phyloP scores from a whole-genome alignment of 2,113 vertebrate species.

The Gracilinanus agilis region DNA sequence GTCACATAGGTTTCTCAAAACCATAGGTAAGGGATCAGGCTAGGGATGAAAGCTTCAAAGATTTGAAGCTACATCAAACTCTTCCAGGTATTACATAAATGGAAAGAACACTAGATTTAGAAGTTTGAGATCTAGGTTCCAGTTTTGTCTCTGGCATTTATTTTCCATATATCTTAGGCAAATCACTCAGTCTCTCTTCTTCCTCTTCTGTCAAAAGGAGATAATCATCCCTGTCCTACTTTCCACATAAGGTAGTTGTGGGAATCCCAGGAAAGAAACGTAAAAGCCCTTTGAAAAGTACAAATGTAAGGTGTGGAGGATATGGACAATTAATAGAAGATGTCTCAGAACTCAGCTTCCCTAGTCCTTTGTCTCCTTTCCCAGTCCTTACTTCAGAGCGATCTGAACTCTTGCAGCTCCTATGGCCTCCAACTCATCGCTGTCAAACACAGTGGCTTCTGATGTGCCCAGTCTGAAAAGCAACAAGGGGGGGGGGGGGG shows the following conservation, averaged over 20 bases:
- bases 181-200: background rate
- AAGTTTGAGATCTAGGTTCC: background rate
- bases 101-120: background rate
- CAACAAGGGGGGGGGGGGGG: background rate
- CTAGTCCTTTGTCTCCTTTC: fast-evolving
- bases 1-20: background rate
- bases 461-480: slow-evolving; percentile 80
- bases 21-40: background rate
- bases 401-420: slow-evolving; percentile 92
- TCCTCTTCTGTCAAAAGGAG: background rate
- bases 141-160: background rate
- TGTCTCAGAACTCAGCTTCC: background rate
- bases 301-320: background rate
- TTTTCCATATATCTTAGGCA: background rate
- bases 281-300: background rate
- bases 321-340: background rate
- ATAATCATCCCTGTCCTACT: background rate
- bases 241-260: background rate
- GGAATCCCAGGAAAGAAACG: background rate
- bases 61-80: background rate
- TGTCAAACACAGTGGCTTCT: slow-evolving; percentile 83
- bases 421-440: slow-evolving; percentile 84
- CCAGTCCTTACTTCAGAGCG: slow-evolving; percentile 88
- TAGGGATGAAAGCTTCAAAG: background rate
- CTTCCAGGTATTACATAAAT: background rate